Evolutionary conservation across 1,140 invertebrate species (phyloP), one percentile per base, ranked within the genome.

Genomic region (Penaeus vannamei): DNA sequence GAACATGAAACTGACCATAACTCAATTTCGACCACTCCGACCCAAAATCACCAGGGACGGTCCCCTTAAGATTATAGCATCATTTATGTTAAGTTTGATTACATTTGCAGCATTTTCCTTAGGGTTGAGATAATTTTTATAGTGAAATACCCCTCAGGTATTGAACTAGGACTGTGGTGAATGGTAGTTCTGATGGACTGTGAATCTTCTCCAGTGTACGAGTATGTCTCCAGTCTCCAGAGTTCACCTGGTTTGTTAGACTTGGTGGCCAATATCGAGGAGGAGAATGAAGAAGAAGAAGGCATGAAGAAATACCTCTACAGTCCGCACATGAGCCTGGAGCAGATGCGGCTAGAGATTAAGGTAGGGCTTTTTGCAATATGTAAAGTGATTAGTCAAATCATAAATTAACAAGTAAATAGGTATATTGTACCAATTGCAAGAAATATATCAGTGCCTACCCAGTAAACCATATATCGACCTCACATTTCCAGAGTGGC

Each of bases 291-390:
- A 32, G 93, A 94, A 42, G 95, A 96, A 91, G 94, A 93, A 17
- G 69, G 84, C 12, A 94, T 94, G 91, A 95, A 95, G 85, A 95
- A 96, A 92, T 94, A 95, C 42, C 92, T 97, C 77, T 99, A 96
- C 93, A 97, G 98, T 1, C 95, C 97, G 62, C 98, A 99, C 94
- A 94, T 98, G 76, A 95, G 96, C 12, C 94, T 96, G 23, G 93
- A 94, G 2, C 95, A 97, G 92, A 93, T 95, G 59, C 96, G 98
- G 22, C 53, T 53, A 1, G 64, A 69, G 61, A n/a, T 90, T 0
- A 91, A 91, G 91, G 91, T 91, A 76, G 46, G 23, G 8, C n/a
- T 29, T 22, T 72, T 22, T 77, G 19, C 42, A 14, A 4, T 2
- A 20, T 8, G 3, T 64, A 12, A 53, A 86, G 2, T 87, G 2